These are phyloP conservation scores for Euura lappo DNA, from an alignment of 1,140 invertebrate species.

Conservation along the genomic window DNA sequence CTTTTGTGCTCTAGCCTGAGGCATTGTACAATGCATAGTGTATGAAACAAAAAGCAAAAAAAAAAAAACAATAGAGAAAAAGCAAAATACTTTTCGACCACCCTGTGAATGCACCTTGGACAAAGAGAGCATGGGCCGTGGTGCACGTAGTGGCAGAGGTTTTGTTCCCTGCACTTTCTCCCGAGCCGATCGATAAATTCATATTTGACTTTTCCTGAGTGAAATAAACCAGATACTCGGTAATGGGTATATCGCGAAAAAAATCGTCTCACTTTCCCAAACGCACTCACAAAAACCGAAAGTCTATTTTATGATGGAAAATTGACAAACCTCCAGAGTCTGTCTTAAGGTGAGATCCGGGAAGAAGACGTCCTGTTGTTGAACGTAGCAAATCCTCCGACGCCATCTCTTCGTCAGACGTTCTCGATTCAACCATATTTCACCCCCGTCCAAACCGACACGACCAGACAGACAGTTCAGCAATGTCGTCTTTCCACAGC, in stretches of 20 bases:
- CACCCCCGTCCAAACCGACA: slow-evolving; percentile 70
- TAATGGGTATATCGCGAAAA: not conserved
- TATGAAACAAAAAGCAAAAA: too few species aligned
- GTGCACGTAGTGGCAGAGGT: not conserved
- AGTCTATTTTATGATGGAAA: slow-evolving; percentile 10
- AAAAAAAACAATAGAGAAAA: too few species aligned
- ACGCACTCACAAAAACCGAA: not conserved
- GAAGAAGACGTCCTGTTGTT: slow-evolving; percentile 87
- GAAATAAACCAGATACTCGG: not conserved
- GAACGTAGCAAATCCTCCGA: slow-evolving; percentile 81
- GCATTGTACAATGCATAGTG: too few species aligned
- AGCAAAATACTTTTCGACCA: not conserved
- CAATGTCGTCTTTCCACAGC: slow-evolving; percentile 83
- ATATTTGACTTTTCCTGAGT: not conserved
- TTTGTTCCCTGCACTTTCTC: slow-evolving; percentile 1
- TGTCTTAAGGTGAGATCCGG: slow-evolving; percentile 80
- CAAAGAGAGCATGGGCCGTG: not conserved
- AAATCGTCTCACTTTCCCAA: not conserved
- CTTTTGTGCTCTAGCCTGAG: too few species aligned
- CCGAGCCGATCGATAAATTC: not conserved
- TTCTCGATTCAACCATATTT: slow-evolving; percentile 77
- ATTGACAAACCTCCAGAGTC: slow-evolving; percentile 71
- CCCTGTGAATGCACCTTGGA: not conserved
- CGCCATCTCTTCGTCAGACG: slow-evolving; percentile 78
- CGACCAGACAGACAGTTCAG: slow-evolving; percentile 78